Conservation (phyloP, 2,797 vertebrate genomes). For the Bufotes viridis region DNA sequence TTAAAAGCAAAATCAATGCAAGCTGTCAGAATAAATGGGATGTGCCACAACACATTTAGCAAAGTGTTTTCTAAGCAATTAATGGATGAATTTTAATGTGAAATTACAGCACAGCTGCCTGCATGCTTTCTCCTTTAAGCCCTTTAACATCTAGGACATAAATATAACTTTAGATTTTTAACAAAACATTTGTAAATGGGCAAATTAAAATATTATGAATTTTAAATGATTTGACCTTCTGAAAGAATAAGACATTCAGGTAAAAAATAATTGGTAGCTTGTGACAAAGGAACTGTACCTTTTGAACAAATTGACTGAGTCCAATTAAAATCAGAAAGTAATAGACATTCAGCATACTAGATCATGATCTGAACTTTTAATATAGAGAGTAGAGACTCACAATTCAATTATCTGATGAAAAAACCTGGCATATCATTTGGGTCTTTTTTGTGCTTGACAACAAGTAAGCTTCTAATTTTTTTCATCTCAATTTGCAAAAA, state of each 20-base stretch:
- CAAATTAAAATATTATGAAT: constrained; percentile 56
- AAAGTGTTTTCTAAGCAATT: constrained; percentile 37
- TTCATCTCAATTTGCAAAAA: background rate
- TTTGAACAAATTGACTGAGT: constrained; percentile 50
- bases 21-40: constrained; percentile 16
- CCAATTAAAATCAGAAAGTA: constrained; percentile 59
- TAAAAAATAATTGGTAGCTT: constrained; percentile 60
- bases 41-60: constrained; percentile 35
- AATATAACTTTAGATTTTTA: constrained; percentile 26
- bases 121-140: constrained; percentile 22
- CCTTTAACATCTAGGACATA: constrained; percentile 18
- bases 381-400: constrained; percentile 35
- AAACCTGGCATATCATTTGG: constrained; percentile 31
- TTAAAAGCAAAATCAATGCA: constrained; percentile 44
- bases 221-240: constrained; percentile 55
- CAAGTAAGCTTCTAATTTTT: constrained; percentile 3
- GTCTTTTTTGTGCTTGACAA: constrained; percentile 6
- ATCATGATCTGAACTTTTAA: constrained; percentile 59
- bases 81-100: constrained; percentile 36
- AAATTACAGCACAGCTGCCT: constrained; percentile 33
- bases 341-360: constrained; percentile 52
- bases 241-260: constrained; percentile 48
- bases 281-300: constrained; percentile 55
- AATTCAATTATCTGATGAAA: constrained; percentile 55
- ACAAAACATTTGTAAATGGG: constrained; percentile 39